Evolutionary conservation across 2,113 vertebrate genomes (phyloP).

Genomic region (Gambusia holbrooki): DNA sequence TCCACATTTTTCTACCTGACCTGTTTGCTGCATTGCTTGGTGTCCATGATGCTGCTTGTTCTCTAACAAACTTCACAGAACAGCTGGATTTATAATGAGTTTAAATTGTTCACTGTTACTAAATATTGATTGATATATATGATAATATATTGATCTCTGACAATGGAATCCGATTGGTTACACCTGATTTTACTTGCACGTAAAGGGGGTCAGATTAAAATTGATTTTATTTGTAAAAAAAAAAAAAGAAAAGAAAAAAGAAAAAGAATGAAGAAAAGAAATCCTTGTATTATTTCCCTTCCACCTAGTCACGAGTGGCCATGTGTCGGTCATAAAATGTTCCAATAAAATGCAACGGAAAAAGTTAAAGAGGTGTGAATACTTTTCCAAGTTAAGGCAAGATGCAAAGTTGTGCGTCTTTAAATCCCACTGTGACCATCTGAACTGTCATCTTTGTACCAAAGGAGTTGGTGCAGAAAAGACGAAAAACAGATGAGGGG

Average conservation of each 20-base stretch:
- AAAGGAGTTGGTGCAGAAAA: conserved; percentile 40
- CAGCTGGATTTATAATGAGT: neutral
- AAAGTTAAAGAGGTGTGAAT: neutral
- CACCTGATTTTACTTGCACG: neutral
- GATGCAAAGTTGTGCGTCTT: neutral
- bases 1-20: neutral
- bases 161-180: neutral
- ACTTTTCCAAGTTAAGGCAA: neutral
- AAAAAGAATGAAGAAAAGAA: too few relatives aligned
- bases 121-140: too few relatives aligned
- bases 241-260: too few relatives aligned
- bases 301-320: neutral
- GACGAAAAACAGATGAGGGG: conserved; percentile 80
- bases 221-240: too few relatives aligned
- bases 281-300: neutral
- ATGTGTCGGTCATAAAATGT: too few relatives aligned
- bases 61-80: neutral
- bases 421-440: neutral
- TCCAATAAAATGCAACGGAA: neutral
- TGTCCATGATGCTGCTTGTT: neutral
- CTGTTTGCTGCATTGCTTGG: too few relatives aligned
- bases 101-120: neutral
- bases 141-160: too few relatives aligned
- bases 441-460: neutral
- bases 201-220: neutral